Percentiles rank a stretch among this genome's conserved stretches.
phyloP scores from a whole-genome alignment of 2,113 vertebrate genomes.

The Sinosuthora webbiana region DNA sequence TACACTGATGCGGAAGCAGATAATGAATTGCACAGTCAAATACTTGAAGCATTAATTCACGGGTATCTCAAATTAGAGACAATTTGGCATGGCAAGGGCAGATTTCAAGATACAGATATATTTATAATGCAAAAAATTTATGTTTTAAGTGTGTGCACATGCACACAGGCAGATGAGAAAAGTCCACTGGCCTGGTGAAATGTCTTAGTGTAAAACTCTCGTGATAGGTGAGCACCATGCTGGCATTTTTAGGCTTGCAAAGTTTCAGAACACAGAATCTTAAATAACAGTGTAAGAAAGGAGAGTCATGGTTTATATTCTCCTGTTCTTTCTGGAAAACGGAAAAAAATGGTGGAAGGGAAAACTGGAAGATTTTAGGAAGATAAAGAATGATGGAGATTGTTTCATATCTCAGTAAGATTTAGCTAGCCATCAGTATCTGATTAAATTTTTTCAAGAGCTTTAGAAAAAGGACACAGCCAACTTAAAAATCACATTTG shows the following conservation, averaged over 20 bases:
- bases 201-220: background rate
- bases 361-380: background rate
- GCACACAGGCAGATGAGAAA: background rate
- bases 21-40: background rate
- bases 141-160: background rate
- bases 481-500: slow-evolving; percentile 14
- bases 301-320: background rate
- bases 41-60: background rate
- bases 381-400: background rate
- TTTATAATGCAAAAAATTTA: background rate
- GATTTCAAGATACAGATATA: background rate
- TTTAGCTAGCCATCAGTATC: background rate
- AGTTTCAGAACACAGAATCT: background rate
- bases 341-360: background rate
- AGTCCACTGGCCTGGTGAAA: background rate
- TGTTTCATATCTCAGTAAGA: background rate
- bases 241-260: background rate
- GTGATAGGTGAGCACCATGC: background rate
- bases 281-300: background rate
- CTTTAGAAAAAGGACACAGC: slow-evolving; percentile 6
- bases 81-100: background rate
- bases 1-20: accelerated
- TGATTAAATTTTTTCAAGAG: background rate
- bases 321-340: background rate
- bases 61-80: background rate